phyloP scores from a whole-genome alignment of 2,113 vertebrate species.

The Bubo bubo region DNA sequence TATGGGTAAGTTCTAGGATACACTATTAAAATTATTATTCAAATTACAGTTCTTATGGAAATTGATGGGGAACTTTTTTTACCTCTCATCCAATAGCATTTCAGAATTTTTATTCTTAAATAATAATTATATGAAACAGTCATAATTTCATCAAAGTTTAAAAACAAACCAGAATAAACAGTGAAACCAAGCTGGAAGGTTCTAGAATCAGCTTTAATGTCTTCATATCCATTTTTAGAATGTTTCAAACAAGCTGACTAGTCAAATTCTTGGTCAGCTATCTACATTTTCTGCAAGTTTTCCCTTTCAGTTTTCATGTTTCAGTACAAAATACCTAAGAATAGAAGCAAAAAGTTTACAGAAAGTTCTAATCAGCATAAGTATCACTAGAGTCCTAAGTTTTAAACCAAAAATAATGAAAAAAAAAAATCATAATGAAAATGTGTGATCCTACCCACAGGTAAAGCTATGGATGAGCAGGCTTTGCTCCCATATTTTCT shows the following conservation, averaged over 20 bases:
- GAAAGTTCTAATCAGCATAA: background rate
- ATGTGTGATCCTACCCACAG: background rate
- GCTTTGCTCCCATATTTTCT: fast-evolving
- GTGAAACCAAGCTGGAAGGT: background rate
- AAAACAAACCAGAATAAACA: background rate
- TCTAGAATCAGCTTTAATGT: background rate
- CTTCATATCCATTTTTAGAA: background rate
- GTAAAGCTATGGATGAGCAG: background rate
- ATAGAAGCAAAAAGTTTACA: background rate
- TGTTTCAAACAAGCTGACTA: background rate
- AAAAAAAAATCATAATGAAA: background rate
- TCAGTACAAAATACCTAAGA: background rate
- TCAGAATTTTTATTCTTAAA: background rate
- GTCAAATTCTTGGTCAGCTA: background rate
- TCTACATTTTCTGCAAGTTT: background rate
- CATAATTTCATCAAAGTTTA: background rate
- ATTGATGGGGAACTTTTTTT: background rate
- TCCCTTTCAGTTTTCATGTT: background rate
- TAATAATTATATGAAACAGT: background rate
- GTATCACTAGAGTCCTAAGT: background rate
- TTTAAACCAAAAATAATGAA: background rate
- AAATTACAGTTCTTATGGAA: background rate
- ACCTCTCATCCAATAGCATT: background rate
- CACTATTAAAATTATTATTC: background rate
- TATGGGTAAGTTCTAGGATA: background rate